These are phyloP conservation scores for Ips nitidus DNA, from an alignment of 1,140 invertebrate genomes.

Conservation along the genomic window DNA sequence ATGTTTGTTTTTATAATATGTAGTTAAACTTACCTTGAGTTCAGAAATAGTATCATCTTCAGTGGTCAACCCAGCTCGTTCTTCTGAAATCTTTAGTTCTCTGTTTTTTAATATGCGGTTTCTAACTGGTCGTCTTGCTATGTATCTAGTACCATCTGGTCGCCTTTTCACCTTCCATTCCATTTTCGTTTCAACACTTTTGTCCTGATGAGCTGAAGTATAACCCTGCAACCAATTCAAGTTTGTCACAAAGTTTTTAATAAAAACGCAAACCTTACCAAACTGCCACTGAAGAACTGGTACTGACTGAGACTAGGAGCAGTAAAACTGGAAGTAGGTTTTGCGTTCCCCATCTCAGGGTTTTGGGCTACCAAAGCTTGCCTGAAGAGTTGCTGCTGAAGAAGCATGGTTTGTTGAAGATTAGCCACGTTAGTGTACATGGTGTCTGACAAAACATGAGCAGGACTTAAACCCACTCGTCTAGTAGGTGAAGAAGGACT, in stretches of 20 bases:
- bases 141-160: slow-evolving; percentile 77
- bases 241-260: background rate
- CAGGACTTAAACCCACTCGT: slow-evolving; percentile 32
- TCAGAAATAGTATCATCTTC: slow-evolving; percentile 83
- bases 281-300: slow-evolving; percentile 41
- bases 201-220: slow-evolving; percentile 40
- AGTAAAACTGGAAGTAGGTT: slow-evolving; percentile 53
- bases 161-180: slow-evolving; percentile 81
- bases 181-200: slow-evolving; percentile 58
- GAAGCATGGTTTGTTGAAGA: slow-evolving; percentile 70
- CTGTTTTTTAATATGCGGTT: slow-evolving; percentile 70
- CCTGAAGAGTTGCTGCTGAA: slow-evolving; percentile 71
- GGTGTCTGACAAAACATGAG: slow-evolving; percentile 54
- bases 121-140: slow-evolving; percentile 70
- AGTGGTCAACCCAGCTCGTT: slow-evolving; percentile 73
- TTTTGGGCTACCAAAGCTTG: slow-evolving; percentile 55
- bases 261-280: slow-evolving; percentile 37
- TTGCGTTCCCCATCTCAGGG: slow-evolving; percentile 45
- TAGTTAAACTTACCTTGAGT: slow-evolving; percentile 60
- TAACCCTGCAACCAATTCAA: slow-evolving; percentile 30
- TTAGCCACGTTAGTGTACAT: slow-evolving; percentile 77
- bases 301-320: slow-evolving; percentile 63
- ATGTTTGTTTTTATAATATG: background rate
- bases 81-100: slow-evolving; percentile 68
- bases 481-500: slow-evolving; percentile 47